Evolutionary conservation across 2,888 invertebrate species (phyloP).

Genomic region (Pammene fasciana): DNA sequence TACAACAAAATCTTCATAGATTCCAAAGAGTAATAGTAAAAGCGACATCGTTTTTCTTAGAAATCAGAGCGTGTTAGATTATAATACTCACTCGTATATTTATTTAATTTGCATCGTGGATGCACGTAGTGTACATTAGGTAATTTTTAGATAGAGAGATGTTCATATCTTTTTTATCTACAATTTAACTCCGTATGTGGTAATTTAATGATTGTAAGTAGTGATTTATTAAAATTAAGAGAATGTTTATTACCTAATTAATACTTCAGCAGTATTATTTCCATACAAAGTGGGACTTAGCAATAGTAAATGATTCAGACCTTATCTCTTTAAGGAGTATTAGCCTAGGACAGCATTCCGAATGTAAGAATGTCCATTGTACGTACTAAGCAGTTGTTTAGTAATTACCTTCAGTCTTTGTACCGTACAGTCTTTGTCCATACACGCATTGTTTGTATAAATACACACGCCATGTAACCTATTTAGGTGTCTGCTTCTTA

Average conservation of each 20-base stretch:
- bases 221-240: background rate
- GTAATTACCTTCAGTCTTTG: slow-evolving; percentile 22
- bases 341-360: slow-evolving; percentile 53
- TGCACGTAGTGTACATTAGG: background rate
- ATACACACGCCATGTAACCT: slow-evolving; percentile 12
- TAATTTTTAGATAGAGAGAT: background rate
- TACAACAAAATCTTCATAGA: too few relatives aligned
- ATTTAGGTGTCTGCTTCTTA: slow-evolving; percentile 6
- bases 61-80: background rate
- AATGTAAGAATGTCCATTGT: slow-evolving; percentile 44
- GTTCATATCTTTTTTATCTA: slow-evolving; percentile 2
- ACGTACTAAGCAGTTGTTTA: slow-evolving; percentile 42
- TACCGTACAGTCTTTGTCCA: slow-evolving; percentile 8
- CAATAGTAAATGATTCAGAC: slow-evolving; percentile 41
- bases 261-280: slow-evolving; percentile 6
- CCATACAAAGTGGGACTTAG: slow-evolving; percentile 31
- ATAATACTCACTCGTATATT: background rate
- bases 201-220: background rate
- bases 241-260: slow-evolving; percentile 13
- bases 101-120: background rate
- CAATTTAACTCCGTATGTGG: slow-evolving; percentile 1
- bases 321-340: slow-evolving; percentile 47
- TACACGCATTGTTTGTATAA: slow-evolving; percentile 15
- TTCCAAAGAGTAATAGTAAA: background rate
- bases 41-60: slow-evolving; percentile 1